Base-by-base conservation (phyloP, 1,140 invertebrate species). In the Drosophila navojoa region DNA sequence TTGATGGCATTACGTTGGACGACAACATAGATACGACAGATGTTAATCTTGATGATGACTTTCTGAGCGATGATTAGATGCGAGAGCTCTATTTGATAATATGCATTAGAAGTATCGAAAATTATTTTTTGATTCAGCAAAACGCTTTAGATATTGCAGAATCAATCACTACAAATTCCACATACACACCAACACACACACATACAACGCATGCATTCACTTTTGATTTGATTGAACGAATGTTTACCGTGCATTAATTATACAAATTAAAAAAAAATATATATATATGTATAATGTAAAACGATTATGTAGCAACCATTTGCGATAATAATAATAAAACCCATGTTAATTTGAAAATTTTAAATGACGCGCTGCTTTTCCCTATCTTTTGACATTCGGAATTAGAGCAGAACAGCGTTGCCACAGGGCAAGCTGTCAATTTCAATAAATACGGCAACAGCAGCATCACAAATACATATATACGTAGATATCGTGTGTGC, bases 11-110 rank as follows among this genome's bases (percentile, higher is more conserved):
- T 53, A 93, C 93, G 72, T 81, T 95, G 32, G 95, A 95, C 79
- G 95, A 95, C 60, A 95, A 94, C 84, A 95, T 95, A 59, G 95
- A 95, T 86, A 94, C 94, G 19, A 93, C 94, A 70, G 95, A 91
- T 74, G 90, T 91, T 7, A 91, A 91, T 80, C 52, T 91, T 49
- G 90, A 91, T 78, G 90, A 90, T 40, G 85, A 90, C 40, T 90
- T 91, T 64, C 40, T 91, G 7, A 91, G 90, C 78, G 90, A 91
- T 68, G 90, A 91, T 79, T 91, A 91, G 71, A 42, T 16, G 38
- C 45, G 19, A 19, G 4, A 35, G 42, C 40, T 59, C 60, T 71
- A 75, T 75, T 71, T 66, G 53, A 63, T 70, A 71, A 70, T 70
- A 69, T 69, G 52, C 32, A 57, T 76, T 76, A 82, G 66, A 63